Percentiles rank a stretch among this genome's conserved stretches.
These are phyloP conservation scores for Yponomeuta cagnagella DNA, from an alignment of 2,888 invertebrate species.

Conservation along the genomic window DNA sequence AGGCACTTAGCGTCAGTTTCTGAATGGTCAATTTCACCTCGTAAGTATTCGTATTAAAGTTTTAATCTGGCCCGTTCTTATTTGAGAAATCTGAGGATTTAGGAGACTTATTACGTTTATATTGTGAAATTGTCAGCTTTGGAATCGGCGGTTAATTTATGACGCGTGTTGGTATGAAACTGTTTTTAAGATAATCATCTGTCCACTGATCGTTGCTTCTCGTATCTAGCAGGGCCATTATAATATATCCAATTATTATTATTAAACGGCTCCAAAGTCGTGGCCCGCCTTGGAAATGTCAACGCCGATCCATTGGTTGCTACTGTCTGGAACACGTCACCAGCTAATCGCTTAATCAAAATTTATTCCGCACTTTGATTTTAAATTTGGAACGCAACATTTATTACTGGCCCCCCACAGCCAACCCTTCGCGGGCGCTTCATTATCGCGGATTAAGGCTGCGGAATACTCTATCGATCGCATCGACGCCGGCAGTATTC, in stretches of 20 bases:
- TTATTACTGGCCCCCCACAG: conserved; percentile 69
- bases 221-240: background rate
- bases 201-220: background rate
- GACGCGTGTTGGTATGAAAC: too few species aligned
- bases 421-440: conserved; percentile 68
- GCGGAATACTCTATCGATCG: conserved; percentile 75
- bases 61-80: too few species aligned
- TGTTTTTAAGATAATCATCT: background rate
- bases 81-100: too few species aligned
- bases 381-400: conserved; percentile 75
- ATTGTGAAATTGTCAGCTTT: too few species aligned
- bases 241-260: conserved; percentile 24
- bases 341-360: conserved; percentile 75
- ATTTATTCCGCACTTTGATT: conserved; percentile 76
- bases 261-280: conserved; percentile 21
- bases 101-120: too few species aligned
- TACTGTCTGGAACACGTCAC: conserved; percentile 55
- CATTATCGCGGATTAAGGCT: conserved; percentile 75
- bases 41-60: too few species aligned
- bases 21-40: too few species aligned
- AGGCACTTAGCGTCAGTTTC: too few species aligned
- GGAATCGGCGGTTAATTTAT: too few species aligned
- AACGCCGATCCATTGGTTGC: conserved; percentile 23
- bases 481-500: conserved; percentile 64
- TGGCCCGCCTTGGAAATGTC: conserved; percentile 26